Conservation (phyloP, 2,113 vertebrate species). For the Mellivora capensis region DNA sequence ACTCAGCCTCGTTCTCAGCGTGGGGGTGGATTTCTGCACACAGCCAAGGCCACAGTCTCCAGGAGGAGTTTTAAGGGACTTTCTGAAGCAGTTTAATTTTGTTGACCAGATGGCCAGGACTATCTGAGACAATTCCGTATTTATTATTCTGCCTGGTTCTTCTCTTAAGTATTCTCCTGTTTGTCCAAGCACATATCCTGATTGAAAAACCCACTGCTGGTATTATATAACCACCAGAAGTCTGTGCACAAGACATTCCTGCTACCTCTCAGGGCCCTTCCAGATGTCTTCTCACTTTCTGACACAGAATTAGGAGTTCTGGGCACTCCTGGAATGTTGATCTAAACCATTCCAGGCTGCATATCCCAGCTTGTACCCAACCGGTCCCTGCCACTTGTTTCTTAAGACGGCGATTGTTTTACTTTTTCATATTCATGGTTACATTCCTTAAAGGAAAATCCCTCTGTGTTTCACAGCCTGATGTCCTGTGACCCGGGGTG, state of each 20-base stretch:
- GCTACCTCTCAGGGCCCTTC: neutral
- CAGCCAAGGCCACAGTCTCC: neutral
- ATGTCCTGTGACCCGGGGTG: neutral
- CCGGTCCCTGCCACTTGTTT: neutral
- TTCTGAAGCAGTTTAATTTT: conserved; percentile 6
- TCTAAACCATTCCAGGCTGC: neutral
- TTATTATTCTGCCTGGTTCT: neutral
- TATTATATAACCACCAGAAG: neutral
- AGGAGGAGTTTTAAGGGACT: neutral
- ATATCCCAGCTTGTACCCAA: neutral
- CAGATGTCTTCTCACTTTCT: conserved; percentile 31
- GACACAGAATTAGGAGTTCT: neutral
- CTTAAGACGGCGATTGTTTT: neutral
- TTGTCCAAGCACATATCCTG: neutral
- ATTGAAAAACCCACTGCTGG: neutral
- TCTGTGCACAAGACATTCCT: neutral
- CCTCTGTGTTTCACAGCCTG: neutral
- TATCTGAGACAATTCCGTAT: neutral
- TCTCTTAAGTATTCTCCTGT: neutral
- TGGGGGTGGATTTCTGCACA: neutral
- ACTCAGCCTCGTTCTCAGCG: neutral
- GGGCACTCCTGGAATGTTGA: conserved; percentile 38
- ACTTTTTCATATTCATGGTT: conserved; percentile 2
- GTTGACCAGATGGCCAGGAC: neutral
- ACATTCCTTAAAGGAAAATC: neutral